phyloP scores from a whole-genome alignment of 2,888 invertebrate species.

The Synanthedon formicaeformis region DNA sequence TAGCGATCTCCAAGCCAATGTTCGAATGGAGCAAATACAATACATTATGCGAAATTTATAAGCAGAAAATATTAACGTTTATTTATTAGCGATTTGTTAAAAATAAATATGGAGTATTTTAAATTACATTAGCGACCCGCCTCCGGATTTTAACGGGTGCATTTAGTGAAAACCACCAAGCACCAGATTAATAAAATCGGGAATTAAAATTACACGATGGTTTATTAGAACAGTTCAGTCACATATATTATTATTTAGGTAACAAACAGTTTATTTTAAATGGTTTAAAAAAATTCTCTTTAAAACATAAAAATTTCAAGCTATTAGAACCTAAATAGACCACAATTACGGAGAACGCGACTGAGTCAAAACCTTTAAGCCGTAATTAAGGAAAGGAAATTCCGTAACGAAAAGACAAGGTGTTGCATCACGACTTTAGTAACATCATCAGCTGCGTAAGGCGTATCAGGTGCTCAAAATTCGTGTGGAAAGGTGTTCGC shows the following conservation, averaged over 20 bases:
- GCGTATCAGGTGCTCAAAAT: constrained; percentile 51
- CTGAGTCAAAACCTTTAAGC: constrained; percentile 16
- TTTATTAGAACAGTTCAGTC: too few relatives aligned
- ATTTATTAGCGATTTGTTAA: too few relatives aligned
- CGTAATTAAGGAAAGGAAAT: constrained; percentile 50
- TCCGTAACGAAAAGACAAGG: constrained; percentile 57
- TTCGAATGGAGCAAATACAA: background rate
- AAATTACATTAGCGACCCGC: too few relatives aligned
- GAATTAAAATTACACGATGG: too few relatives aligned
- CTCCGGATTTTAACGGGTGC: too few relatives aligned
- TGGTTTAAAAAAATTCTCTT: too few relatives aligned
- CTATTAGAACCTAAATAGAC: constrained; percentile 12
- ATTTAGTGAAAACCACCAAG: too few relatives aligned
- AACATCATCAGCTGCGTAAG: constrained; percentile 34
- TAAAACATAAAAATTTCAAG: background rate
- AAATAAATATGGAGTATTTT: too few relatives aligned
- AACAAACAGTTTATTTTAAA: too few relatives aligned
- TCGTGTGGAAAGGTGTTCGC: constrained; percentile 51
- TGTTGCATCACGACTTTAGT: constrained; percentile 28
- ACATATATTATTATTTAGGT: too few relatives aligned
- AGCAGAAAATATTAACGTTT: too few relatives aligned
- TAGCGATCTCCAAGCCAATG: constrained; percentile 6
- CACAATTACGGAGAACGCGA: constrained; percentile 8
- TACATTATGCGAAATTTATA: background rate
- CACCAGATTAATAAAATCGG: too few relatives aligned